Base-by-base conservation (phyloP, 2,888 invertebrate species). In the Drosophila testacea region DNA sequence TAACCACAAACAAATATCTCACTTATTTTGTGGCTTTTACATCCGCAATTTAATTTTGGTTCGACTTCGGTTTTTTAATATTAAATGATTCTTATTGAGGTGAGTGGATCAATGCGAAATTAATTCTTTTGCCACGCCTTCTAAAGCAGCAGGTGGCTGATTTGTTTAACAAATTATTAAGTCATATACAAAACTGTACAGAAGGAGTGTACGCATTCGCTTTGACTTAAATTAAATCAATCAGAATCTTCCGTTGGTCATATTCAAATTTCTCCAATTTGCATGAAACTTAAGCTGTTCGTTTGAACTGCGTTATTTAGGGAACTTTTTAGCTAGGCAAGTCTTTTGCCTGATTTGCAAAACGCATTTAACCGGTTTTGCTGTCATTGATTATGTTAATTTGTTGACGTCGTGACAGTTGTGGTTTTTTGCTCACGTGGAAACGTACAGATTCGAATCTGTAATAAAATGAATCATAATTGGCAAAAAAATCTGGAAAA, bases 281-380 rank as follows among this genome's bases (percentile, higher is more conserved):
- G 32, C 68, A 77, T 77, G 34, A 28, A n/a, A 47, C 51, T 51
- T 28, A 6, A 42, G 27, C 55, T 32, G 60, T 46, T 44, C 32
- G n/a, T 38, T 50, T n/a, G 27, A 27, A 22, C 28, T 1, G 13
- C 22, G 42, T 48, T 30, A 7, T 7, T 32, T 32, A 32, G 32
- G 6, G 32, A 6, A 6, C 9, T 7, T 7, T 32, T 32, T 55
- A 38, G 3, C 47, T 54, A 42, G 56, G 2, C 39, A 39, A 39
- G 7, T 30, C 42, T 52, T 55, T 11, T 16, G 34, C n/a, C 10
- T 22, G 48, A 47, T 13, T 42, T 22, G 9, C 11, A 28, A 38
- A 44, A 71, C 56, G 60, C 52, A 65, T 51, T 62, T 39, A 81
- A 86, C 83, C 77, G 77, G 79, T 83, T 83, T 67, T 16, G 7